phyloP scores from a whole-genome alignment of 2,113 vertebrate genomes.

The Epinephelus lanceolatus region DNA sequence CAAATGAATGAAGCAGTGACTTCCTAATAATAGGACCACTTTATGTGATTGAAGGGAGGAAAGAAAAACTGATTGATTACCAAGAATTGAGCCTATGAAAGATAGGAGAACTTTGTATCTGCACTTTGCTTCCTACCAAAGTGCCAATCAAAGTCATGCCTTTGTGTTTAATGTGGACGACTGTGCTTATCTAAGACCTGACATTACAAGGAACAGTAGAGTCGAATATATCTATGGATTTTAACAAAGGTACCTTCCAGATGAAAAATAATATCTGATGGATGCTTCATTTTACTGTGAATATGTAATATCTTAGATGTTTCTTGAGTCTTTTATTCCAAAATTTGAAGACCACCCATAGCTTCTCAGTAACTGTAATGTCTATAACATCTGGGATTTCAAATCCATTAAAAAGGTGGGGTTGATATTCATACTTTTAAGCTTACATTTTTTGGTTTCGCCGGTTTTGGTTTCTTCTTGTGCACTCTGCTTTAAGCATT shows the following conservation, averaged over 20 bases:
- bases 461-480: background rate
- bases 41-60: conserved; percentile 69
- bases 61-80: conserved; percentile 52
- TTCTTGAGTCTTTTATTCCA: background rate
- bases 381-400: background rate
- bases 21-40: conserved; percentile 69
- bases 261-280: conserved; percentile 1
- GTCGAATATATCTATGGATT: conserved; percentile 28
- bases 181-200: conserved; percentile 40
- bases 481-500: background rate
- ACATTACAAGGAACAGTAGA: conserved; percentile 26
- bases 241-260: background rate
- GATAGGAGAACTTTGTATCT: conserved; percentile 49
- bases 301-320: background rate
- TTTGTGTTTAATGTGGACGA: conserved; percentile 58
- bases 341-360: background rate
- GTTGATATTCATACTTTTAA: background rate
- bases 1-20: conserved; percentile 70
- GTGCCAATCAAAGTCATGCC: conserved; percentile 55
- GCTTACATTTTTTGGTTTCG: background rate
- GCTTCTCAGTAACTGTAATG: background rate
- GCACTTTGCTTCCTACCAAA: conserved; percentile 42
- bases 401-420: background rate
- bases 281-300: conserved; percentile 4
- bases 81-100: conserved; percentile 48